Evolutionary conservation across 2,797 vertebrate species (phyloP), one percentile per base, ranked within the genome.

Genomic region (Adelosebastes latens): DNA sequence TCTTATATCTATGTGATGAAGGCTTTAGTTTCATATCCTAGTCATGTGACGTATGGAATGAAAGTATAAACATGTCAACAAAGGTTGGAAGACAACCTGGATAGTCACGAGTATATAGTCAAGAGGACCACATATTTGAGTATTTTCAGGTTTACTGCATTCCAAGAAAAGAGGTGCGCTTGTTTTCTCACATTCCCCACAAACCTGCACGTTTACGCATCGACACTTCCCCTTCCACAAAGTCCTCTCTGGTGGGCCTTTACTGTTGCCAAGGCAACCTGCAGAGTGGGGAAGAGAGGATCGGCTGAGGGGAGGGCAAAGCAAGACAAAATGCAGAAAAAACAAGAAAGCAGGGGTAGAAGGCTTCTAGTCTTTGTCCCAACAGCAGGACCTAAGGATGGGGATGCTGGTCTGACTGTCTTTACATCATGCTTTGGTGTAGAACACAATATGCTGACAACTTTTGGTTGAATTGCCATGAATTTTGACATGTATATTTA

Each of bases 251-350:
- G 79, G 89, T 93, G 92, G 87, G 92, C 88, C 82, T 77, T 86
- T 83, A 86, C 93, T 90, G 96, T 96, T 96, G 94, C 95, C 93
- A 88, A 93, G 95, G 95, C 91, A 96, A 96, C 96, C 70, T 89
- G 75, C 86, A 84, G 82, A 92, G 84, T 31, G 22, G 76, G 82
- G 85, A 60, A 69, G 86, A 84, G 64, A 80, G 53, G 74, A 80
- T 49, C 75, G 75, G 75, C 77, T 69, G 69, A 89, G 81, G 67
- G 72, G 72, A 89, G 82, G 78, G 75, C 36, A 84, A 85, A 86
- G 62, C 24, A 18, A 84, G 55, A 80, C 77, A 82, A 81, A 82
- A 84, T 82, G 53, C 31, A 82, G 58, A 36, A 72, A 46, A 85
- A 87, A 75, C 39, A 75, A 71, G 72, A 82, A 32, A 65, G 69